phyloP scores from a whole-genome alignment of 2,113 vertebrate genomes.

The Ia io region DNA sequence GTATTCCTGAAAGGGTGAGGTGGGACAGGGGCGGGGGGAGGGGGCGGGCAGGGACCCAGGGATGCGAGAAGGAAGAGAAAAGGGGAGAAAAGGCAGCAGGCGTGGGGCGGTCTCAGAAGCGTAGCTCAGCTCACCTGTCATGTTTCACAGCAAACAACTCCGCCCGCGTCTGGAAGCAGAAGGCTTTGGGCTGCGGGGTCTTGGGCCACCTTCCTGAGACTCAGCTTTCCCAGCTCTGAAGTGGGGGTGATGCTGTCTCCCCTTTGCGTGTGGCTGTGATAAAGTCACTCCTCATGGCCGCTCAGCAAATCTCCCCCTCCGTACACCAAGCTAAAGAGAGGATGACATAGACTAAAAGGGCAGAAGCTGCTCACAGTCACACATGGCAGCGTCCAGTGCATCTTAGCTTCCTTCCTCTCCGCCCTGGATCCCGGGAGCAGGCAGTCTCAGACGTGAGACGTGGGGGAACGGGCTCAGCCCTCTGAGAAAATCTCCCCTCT shows the following conservation, averaged over 20 bases:
- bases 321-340: not conserved
- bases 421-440: not conserved
- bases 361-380: not conserved
- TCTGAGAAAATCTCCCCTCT: constrained; percentile 16
- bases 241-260: not conserved
- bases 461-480: not conserved
- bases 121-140: not conserved
- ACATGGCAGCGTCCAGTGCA: not conserved
- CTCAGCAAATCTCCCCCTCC: not conserved
- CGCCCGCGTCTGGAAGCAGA: accelerated
- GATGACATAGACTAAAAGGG: not conserved
- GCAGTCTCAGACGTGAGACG: not conserved
- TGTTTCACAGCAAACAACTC: not conserved
- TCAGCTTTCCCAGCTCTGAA: not conserved
- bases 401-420: not conserved
- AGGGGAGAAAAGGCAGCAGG: not conserved
- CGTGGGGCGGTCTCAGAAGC: not conserved
- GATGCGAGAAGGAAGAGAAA: not conserved
- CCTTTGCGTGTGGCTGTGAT: too few relatives aligned
- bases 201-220: not conserved
- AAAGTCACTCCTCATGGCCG: not conserved
- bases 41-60: too few relatives aligned
- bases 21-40: accelerated
- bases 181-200: not conserved
- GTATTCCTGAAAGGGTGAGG: not conserved